Evolutionary conservation across 2,113 vertebrate genomes (phyloP).

Genomic region (Nothobranchius furzeri): DNA sequence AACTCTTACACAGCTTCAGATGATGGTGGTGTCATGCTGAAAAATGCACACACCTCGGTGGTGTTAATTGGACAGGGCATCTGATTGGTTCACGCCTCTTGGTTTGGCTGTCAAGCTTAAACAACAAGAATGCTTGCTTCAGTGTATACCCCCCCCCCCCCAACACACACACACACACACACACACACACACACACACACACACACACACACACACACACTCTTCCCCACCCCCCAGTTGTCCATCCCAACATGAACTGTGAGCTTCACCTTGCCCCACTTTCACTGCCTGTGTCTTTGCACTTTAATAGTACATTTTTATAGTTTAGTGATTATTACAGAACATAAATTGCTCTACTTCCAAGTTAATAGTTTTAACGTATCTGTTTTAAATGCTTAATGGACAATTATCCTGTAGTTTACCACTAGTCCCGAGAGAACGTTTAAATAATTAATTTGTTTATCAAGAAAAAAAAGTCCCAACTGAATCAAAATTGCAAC

Average conservation of each 20-base stretch:
- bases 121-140: constrained; percentile 57
- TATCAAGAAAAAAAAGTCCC: background rate
- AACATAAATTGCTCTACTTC: background rate
- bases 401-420: background rate
- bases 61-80: constrained; percentile 80
- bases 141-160: constrained; percentile 43
- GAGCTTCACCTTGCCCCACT: background rate
- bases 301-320: background rate
- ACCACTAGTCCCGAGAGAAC: background rate
- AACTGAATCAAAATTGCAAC: background rate
- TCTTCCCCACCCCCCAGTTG: background rate
- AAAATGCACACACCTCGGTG: constrained; percentile 61
- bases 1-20: constrained; percentile 40
- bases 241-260: constrained; percentile 10
- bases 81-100: constrained; percentile 72
- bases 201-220: background rate
- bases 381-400: background rate
- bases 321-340: background rate
- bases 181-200: background rate
- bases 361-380: background rate
- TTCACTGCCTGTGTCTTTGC: background rate
- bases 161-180: background rate
- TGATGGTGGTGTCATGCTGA: constrained; percentile 62
- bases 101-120: constrained; percentile 68
- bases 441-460: background rate